Base-by-base conservation (phyloP, 2,113 vertebrate genomes). In the Nerophis ophidion region DNA sequence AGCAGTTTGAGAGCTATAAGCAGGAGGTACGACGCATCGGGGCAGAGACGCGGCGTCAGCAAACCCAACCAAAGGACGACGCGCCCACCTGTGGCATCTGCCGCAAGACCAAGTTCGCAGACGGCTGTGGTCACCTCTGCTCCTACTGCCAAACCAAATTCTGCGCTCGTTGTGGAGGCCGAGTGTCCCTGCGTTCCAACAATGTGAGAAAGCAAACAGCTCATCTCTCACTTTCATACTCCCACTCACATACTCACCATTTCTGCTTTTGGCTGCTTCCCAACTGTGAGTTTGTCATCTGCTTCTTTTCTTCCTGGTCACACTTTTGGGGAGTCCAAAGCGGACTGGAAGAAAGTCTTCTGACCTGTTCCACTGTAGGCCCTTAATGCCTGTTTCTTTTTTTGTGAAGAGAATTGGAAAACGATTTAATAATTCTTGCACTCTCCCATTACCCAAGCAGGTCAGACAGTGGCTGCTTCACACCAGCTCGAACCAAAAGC, bases 1-100 rank as follows among this genome's bases (percentile, higher is more conserved):
- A 99, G 89, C 97, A 99, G 85, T 98, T 99, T 82, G 95, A 98
- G 89, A 99, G 94, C 90, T 99, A 99, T 85, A 99, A 99, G 83
- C 94, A 98, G 66, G 95, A 99, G 90, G 95, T 99, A 80, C 92
- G 91, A 67, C 96, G 96, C 87, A 99, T 99, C 63, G 96, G 96
- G 61, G 96, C 91, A 48, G 96, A 99, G 83, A 92, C 94, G 0
- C 91, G 92, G 17, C 94, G 92, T n/a, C 94, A 94, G 82, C 95
- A 94, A 82, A 90, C 93, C 61, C 93, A 92, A 77, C 94, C 92
- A 87, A 98, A 95, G 86, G 97, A 99, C 17, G 97, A 98, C 62
- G 92, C 97, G 3, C 97, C 97, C 13, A 98, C 95, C 16, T 99
- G 97, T 50, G 96, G 97, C 26, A 99, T 99, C 85, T 99, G 97